These are phyloP conservation scores for Eurois occulta DNA, from an alignment of 2,888 invertebrate genomes.

Conservation along the genomic window DNA sequence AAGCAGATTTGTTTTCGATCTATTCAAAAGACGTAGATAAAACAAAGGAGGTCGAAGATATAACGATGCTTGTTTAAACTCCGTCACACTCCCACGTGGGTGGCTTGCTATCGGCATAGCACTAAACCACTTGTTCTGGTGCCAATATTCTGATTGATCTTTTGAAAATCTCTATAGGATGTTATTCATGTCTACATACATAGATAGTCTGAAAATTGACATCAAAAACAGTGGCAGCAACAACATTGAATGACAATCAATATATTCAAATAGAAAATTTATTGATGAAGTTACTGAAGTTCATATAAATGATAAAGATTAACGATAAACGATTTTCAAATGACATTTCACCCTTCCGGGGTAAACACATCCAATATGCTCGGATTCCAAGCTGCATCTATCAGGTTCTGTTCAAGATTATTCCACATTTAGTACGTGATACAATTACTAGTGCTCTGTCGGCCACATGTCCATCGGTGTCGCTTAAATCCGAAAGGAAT, in stretches of 20 bases:
- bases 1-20: constrained; percentile 11
- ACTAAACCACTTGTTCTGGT: constrained; percentile 53
- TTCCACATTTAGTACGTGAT: constrained; percentile 73
- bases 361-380: constrained; percentile 20
- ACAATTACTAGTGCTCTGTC: constrained; percentile 70
- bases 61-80: constrained; percentile 45
- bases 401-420: constrained; percentile 68
- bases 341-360: constrained; percentile 54
- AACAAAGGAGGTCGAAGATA: constrained; percentile 38
- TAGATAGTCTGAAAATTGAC: not conserved
- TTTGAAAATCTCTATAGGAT: constrained; percentile 18
- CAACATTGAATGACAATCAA: not conserved
- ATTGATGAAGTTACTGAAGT: not conserved
- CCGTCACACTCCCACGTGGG: constrained; percentile 41
- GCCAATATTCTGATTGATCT: constrained; percentile 57
- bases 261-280: not conserved
- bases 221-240: not conserved
- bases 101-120: constrained; percentile 45
- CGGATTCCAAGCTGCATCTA: constrained; percentile 38
- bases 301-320: not conserved
- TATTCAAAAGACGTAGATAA: constrained; percentile 28
- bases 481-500: constrained; percentile 70
- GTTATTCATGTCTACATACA: not conserved
- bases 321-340: not conserved
- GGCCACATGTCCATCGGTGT: constrained; percentile 71